Base-by-base conservation (phyloP, 1,140 invertebrate genomes). In the Leptestheria dahalacensis region DNA sequence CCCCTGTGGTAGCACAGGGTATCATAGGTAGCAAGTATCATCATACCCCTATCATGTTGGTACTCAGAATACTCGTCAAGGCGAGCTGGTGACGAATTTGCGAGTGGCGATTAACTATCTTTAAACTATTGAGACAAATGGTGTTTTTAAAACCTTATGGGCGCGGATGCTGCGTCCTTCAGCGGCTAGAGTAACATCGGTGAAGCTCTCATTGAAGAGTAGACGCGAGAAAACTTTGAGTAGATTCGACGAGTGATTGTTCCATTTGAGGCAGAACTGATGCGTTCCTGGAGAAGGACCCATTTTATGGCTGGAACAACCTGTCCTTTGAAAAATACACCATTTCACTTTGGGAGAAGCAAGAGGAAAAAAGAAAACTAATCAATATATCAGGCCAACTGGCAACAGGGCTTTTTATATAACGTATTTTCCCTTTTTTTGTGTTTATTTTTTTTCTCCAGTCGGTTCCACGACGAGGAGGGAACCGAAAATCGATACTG, bases 241-340 rank as follows among this genome's bases (percentile, higher is more conserved):
- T 59, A 91, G 76, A 72, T 91, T 91, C 63, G 83, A 85, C 72
- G 90, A 86, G 75, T 91, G 88, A 72, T 90, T 89, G 69, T 90
- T 90, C 88, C 88, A 91, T 73, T 86, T 77, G 62, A 91, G 76
- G 72, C 87, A 91, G 76, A 90, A 91, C 75, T 91, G 87, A 73
- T 90, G 86, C 33, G 33, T 41, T 41, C 33, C 33, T 9, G 33
- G 33, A 6, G 33, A 41, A 41, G 33, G 33, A 9, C 33, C 33
- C 33, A 41, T 41, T 41, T 41, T 41, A 41, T 41, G 15, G 15
- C 6, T 15, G 33, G 6, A 41, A 41, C n/a, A 41, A 41, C 33
- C 6, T 9, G 15, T 41, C 6, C 15, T 41, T 41, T 41, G 6
- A 6, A 41, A 41, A 41, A 9, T 41, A 41, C 15, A 41, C 33